Base-by-base conservation (phyloP, 2,113 vertebrate genomes). In the Todiramphus saurophagus region DNA sequence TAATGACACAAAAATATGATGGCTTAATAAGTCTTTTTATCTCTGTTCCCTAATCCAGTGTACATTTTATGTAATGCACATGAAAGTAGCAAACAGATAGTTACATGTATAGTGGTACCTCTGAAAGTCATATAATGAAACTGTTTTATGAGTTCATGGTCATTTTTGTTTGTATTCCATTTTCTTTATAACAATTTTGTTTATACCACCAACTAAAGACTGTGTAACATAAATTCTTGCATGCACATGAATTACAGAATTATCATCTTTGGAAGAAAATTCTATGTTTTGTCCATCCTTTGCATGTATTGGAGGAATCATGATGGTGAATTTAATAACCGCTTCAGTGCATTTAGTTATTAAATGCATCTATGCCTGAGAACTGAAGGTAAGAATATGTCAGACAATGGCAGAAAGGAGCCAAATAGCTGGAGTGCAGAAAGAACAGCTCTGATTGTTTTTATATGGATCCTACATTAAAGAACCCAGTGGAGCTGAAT, bases 321-420 rank as follows among this genome's bases (percentile, higher is more conserved):
- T 51, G 53, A 39, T 78, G 72, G 20, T 73, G 77, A 92, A 91
- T 94, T 96, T 94, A 96, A 91, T 92, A 94, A 91, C 64, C 73
- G 30, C 19, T 33, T 92, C 8, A 3, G 41, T 56, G 51, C 50
- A 73, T 91, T 95, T 91, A 67, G 56, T 87, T 94, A 83, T 92
- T 95, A 70, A 72, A 89, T 74, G 9, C 37, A 53, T 69, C 74
- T 74, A 4, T 50, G 19, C 30, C 56, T 2, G 13, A 72, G 64
- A 95, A 89, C 14, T 70, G 74, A 91, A 97, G 53, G 74, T 93
- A 92, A 63, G 31, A 90, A 73, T 66, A 72, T 37, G 33, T 30
- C 85, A 95, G 80, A 72, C 44, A 82, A 64, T 60, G 37, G 53
- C 31, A 87, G 62, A 64, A 44, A 90, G 35, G 9, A 89, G 21